Evolutionary conservation across 2,797 vertebrate species (phyloP), one percentile per base, ranked within the genome.

Genomic region (Pagetopsis macropterus): DNA sequence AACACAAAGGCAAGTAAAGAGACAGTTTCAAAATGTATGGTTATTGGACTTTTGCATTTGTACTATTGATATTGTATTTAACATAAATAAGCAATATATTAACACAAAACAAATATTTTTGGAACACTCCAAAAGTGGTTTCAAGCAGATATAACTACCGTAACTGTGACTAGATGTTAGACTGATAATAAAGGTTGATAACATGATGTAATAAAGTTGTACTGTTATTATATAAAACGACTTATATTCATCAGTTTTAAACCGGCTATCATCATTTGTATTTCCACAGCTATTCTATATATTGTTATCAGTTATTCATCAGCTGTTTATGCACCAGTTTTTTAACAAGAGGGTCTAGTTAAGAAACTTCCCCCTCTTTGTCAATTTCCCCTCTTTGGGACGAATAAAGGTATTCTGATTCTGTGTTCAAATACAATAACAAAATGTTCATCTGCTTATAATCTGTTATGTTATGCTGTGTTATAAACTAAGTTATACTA

Each of bases 271-370:
- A 31, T 41, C 23, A 4, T 21, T 4, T 43, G 45, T 3, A 41
- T 33, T 27, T 55, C n/a, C 33, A 45, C 23, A 72, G 27, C 15
- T 40, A 40, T 43, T 27, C 13, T 19, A 17, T 27, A 17, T 14
- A 65, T n/a, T 54, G 31, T 57, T 41, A 58, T 57, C 45, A 46
- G 16, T 45, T 11, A 58, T 51, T 27, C 9, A 74, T 52, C 44
- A 50, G 23, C 19, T 27, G 4, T 46, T 33, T 19, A 67, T 12
- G 33, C 1, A 37, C 3, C 21, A 9, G 3, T n/a, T 37, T 37
- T 9, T 37, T 37, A 27, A 27, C 27, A 27, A 27, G 27, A 27
- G 27, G 1, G 27, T 27, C 4, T 27, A 5, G 27, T 27, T 27
- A 27, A 5, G 27, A 27, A 27, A 27, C 27, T 5, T 27, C 4